Base-by-base conservation (phyloP, 2,797 vertebrate species). In the Eulemur mongoz region DNA sequence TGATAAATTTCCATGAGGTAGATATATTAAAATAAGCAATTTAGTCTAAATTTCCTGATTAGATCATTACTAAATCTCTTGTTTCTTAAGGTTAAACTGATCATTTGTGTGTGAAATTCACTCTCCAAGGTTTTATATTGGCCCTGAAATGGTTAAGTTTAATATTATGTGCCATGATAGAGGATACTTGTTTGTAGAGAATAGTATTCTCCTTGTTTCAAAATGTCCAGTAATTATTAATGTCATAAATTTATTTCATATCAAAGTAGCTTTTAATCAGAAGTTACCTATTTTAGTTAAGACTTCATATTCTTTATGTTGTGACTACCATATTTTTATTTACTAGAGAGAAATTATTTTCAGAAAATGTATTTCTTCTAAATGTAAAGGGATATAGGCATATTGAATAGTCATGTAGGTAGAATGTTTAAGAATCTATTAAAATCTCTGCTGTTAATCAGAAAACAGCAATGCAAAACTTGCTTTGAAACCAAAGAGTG, bases 31-130 rank as follows among this genome's bases (percentile, higher is more conserved):
- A 89, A 84, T 81, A 76, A 79, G 0, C 8, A 63, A 87, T 70
- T 96, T 78, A 11, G 2, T 95, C 27, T 87, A 89, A 86, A 63
- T 92, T 6, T 50, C 9, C 2, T 90, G 32, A 52, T 96, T 94
- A 63, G 18, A 82, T 54, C n/a, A 86, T 73, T n/a, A 91, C 32
- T 13, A 84, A 93, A 59, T 40, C 2, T 70, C 48, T 94, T 82
- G 5, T 18, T 91, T 48, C 3, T 87, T 91, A 82, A 72, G 4
- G 1, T 17, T 73, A 91, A 79, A 89, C 7, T 45, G n/a, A 75
- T 78, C 50, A 91, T 61, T 65, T 82, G 22, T 67, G 35, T 73
- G 10, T 48, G 59, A 15, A 75, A 32, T 75, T 82, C 14, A 89
- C 12, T 61, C 3, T 79, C 54, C n/a, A 5, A n/a, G 13, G 3